Base-by-base conservation (phyloP, 1,140 invertebrate genomes). In the Glossosoma conforme region DNA sequence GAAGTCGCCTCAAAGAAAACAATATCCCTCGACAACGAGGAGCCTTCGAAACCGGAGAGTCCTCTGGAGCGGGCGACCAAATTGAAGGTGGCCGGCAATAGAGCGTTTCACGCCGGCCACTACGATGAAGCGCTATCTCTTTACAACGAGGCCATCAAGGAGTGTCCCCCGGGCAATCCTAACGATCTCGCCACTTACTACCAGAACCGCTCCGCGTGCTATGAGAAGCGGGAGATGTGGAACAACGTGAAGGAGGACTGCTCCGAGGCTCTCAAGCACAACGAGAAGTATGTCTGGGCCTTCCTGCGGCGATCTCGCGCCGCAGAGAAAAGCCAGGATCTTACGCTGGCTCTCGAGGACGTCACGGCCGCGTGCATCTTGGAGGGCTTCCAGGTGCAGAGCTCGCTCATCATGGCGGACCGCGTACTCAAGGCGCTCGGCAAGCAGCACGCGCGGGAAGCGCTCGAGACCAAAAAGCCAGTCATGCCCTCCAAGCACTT, bases 171-270 rank as follows among this genome's bases (percentile, higher is more conserved):
- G 8, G 83, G 88, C 30, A 80, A 87, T 59, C 74, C 72, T 21
- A 75, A 80, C 2, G 87, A 91, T 56, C 67, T 97, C 33, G 84
- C 93, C 3, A 93, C 88, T 10, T 94, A 92, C 68, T 96, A 95
- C 71, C 94, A 97, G 69, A 98, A 98, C 65, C 82, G 93, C 64
- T 95, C 94, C 3, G 95, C 94, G 28, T 89, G 91, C 18, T 91
- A 93, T 74, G 93, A 97, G 70, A 89, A 93, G 66, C 75, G 94
- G 72, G 87, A 89, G 70, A 89, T 93, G 67, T 89, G 85, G 77
- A 80, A 81, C 47, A 76, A 84, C 53, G 92, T 96, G 0, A 85
- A 92, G 59, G 79, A 83, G 54, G 94, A 97, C 67, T 96, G 92
- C 67, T 81, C 84, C 2, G 81, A 80, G 68, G 93, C 94, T 3